Conservation (phyloP, 2,888 invertebrate species). For the Xylocampa areola region DNA sequence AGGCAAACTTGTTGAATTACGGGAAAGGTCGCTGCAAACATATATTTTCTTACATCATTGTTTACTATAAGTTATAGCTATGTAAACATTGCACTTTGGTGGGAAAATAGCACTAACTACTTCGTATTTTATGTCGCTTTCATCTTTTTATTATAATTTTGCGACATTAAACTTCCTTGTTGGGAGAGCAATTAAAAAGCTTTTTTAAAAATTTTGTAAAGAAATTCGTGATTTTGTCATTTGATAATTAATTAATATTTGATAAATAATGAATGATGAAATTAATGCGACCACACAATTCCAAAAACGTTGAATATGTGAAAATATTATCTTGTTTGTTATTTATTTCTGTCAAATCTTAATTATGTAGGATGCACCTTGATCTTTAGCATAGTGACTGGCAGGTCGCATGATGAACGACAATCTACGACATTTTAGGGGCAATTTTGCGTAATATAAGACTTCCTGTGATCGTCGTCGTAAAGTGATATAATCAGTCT, state of each 20-base stretch:
- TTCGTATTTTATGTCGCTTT: conserved; percentile 7
- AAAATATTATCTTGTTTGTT: too few relatives aligned
- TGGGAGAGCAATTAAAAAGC: too few relatives aligned
- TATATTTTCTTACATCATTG: conserved; percentile 37
- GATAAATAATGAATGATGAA: too few relatives aligned
- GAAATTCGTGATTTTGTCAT: too few relatives aligned
- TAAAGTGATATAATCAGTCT: conserved; percentile 33
- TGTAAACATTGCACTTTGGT: not conserved
- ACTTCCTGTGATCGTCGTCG: conserved; percentile 27
- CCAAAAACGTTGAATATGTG: too few relatives aligned
- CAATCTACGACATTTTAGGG: conserved; percentile 25
- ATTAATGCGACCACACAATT: too few relatives aligned
- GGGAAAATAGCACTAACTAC: not conserved
- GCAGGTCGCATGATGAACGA: conserved; percentile 17
- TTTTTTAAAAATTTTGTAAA: too few relatives aligned
- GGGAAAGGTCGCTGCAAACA: conserved; percentile 45
- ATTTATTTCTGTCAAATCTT: not conserved
- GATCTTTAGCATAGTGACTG: conserved; percentile 31
- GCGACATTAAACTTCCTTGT: conserved; percentile 21
- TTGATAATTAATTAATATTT: too few relatives aligned
- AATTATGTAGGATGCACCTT: conserved; percentile 26
- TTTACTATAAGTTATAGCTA: conserved; percentile 4
- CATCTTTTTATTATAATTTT: conserved; percentile 11
- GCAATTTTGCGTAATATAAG: conserved; percentile 38
- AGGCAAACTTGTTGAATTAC: conserved; percentile 50